Base-by-base conservation (phyloP, 2,113 vertebrate species). In the Pomatostomus ruficeps region DNA sequence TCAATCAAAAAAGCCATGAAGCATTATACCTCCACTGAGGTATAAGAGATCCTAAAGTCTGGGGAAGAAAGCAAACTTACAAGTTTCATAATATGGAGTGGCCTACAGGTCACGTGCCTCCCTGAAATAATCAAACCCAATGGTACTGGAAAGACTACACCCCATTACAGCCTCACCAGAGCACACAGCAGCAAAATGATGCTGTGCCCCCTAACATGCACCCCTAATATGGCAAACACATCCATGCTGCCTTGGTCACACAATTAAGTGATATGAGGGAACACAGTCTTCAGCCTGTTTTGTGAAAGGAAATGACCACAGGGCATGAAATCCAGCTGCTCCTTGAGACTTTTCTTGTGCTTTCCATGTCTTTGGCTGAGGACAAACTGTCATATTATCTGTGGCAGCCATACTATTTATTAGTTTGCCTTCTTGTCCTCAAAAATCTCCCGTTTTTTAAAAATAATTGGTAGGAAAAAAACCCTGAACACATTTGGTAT, bases 151-250 rank as follows among this genome's bases (percentile, higher is more conserved):
- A 36, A 72, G n/a, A 12, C 21, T 12, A 3, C 3, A 29, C 2
- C n/a, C 6, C 8, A 36, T 18, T 72, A 28, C 0, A 5, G 11
- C 28, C 25, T 75, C 25, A 42, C n/a, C 26, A 17, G 26, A 24
- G 8, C 3, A 4, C 23, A 28, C 6, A 49, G 46, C 7, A 71
- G 38, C 20, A 62, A 38, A 79, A 51, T 4, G 2, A 9, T 28
- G 7, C 3, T 42, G 4, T 59, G 6, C 1, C 2, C 3, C 3
- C 6, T 35, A 45, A 38, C 3, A 6, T 0, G 5, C 63, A 42
- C 38, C 63, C n/a, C n/a, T 43, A 5, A 33, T 7, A 49, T 0
- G 1, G 5, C 45, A 67, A 58, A 35, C 3, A 31, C 22, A 68
- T 12, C 28, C 10, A 4, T 28, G 15, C 2, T 66, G 26, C 8